Percentiles rank a stretch among this genome's conserved stretches.
phyloP scores from a whole-genome alignment of 2,888 invertebrate genomes.

The Spilosoma lubricipeda region DNA sequence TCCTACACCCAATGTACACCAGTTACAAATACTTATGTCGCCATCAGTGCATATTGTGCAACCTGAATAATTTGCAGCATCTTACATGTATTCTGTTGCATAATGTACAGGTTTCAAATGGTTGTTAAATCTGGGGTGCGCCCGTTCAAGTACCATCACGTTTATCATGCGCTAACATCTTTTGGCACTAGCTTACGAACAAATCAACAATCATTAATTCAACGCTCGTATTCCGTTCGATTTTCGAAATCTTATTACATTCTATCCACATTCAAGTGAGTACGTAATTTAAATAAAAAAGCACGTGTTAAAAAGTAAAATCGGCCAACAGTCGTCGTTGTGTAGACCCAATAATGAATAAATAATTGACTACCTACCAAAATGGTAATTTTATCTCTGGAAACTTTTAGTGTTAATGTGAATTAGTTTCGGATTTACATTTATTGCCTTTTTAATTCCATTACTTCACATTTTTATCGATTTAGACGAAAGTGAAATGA shows the following conservation, averaged over 20 bases:
- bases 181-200: constrained; percentile 49
- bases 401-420: not conserved
- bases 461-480: constrained; percentile 1
- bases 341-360: constrained; percentile 6
- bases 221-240: constrained; percentile 58
- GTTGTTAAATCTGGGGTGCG: constrained; percentile 29
- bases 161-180: constrained; percentile 46
- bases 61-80: constrained; percentile 34
- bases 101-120: constrained; percentile 32
- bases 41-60: constrained; percentile 28
- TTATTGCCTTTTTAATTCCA: not conserved
- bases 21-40: constrained; percentile 20
- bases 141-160: constrained; percentile 47
- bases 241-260: constrained; percentile 67
- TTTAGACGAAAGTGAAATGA: constrained; percentile 7
- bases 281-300: constrained; percentile 65
- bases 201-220: constrained; percentile 60
- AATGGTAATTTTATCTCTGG: not conserved
- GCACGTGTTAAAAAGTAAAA: constrained; percentile 52
- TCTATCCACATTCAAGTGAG: constrained; percentile 50
- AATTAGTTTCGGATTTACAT: not conserved
- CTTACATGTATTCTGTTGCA: constrained; percentile 37
- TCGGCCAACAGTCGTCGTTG: not conserved
- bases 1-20: constrained; percentile 3
- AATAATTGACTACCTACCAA: not conserved